phyloP scores from a whole-genome alignment of 2,888 invertebrate genomes.

The Margaritifera margaritifera region DNA sequence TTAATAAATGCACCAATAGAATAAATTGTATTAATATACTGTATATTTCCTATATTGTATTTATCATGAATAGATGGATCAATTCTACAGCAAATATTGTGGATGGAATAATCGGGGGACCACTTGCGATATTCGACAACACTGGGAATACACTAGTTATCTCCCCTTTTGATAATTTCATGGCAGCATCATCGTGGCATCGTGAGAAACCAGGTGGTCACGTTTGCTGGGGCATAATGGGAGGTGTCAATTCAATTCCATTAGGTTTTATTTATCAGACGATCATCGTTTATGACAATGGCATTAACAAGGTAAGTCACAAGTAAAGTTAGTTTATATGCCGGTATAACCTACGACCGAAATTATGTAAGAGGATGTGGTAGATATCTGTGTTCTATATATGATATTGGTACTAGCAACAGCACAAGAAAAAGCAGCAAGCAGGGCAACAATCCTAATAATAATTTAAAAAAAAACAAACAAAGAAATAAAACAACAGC shows the following conservation, averaged over 20 bases:
- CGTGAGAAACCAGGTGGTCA: slow-evolving; percentile 28
- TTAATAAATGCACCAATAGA: too few relatives aligned
- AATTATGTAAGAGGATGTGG: too few relatives aligned
- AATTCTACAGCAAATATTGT: slow-evolving; percentile 16
- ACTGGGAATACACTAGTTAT: slow-evolving; percentile 45
- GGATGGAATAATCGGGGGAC: slow-evolving; percentile 53
- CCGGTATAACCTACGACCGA: not conserved
- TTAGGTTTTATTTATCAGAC: slow-evolving; percentile 22
- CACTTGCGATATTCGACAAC: slow-evolving; percentile 49
- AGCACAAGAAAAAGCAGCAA: too few relatives aligned
- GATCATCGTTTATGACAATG: slow-evolving; percentile 18
- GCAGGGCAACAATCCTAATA: too few relatives aligned
- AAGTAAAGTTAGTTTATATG: slow-evolving; percentile 23
- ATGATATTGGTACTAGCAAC: too few relatives aligned
- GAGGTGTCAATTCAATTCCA: slow-evolving; percentile 45
- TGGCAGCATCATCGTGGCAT: slow-evolving; percentile 49
- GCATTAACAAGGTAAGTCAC: slow-evolving; percentile 21
- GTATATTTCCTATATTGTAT: not conserved
- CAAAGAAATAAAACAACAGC: too few relatives aligned
- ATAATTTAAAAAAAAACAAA: too few relatives aligned
- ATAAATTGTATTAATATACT: too few relatives aligned
- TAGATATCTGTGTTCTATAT: too few relatives aligned
- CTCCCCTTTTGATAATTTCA: slow-evolving; percentile 50
- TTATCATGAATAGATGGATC: slow-evolving; percentile 9
- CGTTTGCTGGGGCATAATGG: slow-evolving; percentile 61